Percentiles rank a stretch among this genome's conserved stretches.
These are phyloP conservation scores for Electrophaes corylata DNA, from an alignment of 2,888 invertebrate genomes.

Conservation along the genomic window DNA sequence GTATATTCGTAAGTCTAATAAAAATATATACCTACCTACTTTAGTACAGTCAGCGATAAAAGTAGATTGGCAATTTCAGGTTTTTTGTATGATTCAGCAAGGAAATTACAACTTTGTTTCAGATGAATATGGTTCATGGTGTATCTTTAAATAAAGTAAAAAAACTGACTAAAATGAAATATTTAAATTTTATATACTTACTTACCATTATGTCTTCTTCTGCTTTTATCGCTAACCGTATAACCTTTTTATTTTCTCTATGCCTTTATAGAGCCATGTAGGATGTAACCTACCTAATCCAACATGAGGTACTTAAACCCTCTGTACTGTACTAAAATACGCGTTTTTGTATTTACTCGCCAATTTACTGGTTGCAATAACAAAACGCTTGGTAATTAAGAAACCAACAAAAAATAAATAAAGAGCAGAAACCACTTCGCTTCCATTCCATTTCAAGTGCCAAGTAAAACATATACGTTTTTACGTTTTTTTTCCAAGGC, in stretches of 20 bases:
- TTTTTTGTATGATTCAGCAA: too few species aligned
- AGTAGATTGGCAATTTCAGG: not conserved
- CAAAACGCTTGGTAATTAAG: slow-evolving; percentile 45
- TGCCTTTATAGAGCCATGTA: too few species aligned
- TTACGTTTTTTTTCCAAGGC: slow-evolving; percentile 37
- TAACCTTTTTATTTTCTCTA: not conserved
- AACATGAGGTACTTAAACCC: not conserved
- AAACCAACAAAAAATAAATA: slow-evolving; percentile 36
- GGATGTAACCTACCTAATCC: not conserved
- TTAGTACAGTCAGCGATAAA: not conserved
- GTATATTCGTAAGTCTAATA: slow-evolving; percentile 10
- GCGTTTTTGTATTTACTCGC: not conserved
- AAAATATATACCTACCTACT: slow-evolving; percentile 1
- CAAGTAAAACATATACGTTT: slow-evolving; percentile 51
- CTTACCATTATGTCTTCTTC: too few species aligned
- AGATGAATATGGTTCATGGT: too few species aligned
- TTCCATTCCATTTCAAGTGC: slow-evolving; percentile 40
- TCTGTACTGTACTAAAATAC: not conserved
- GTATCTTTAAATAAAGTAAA: too few species aligned
- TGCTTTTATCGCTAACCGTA: not conserved
- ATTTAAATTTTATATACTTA: too few species aligned
- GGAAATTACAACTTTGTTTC: too few species aligned
- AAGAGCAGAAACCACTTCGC: slow-evolving; percentile 42
- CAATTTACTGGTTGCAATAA: not conserved
- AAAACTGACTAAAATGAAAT: too few species aligned